Percentiles rank a stretch among this genome's conserved stretches.
phyloP scores from a whole-genome alignment of 2,113 vertebrate genomes.

The Austrofundulus limnaeus region DNA sequence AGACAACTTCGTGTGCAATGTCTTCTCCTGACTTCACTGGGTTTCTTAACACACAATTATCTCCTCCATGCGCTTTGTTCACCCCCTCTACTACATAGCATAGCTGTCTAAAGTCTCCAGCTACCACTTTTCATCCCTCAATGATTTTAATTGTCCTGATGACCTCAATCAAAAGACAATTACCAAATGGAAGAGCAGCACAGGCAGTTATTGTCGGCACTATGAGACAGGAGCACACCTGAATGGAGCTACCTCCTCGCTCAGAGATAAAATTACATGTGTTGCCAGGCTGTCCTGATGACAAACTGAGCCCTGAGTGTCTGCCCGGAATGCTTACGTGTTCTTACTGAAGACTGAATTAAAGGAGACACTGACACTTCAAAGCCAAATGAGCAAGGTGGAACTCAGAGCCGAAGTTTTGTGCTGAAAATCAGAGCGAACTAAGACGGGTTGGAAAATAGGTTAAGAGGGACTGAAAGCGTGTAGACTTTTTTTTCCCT shows the following conservation, averaged over 20 bases:
- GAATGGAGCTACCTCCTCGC: conserved; percentile 84
- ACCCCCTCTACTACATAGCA: conserved; percentile 60
- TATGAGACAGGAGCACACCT: conserved; percentile 84
- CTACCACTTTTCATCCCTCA: conserved; percentile 81
- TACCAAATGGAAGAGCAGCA: conserved; percentile 83
- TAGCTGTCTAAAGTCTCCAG: conserved; percentile 53
- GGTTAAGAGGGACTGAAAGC: conserved; percentile 40
- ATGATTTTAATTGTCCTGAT: conserved; percentile 89
- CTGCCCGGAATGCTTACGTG: conserved; percentile 53
- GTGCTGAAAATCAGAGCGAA: conserved; percentile 45
- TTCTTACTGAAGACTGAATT: conserved; percentile 44
- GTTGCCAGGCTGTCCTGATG: conserved; percentile 55
- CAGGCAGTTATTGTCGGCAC: conserved; percentile 90
- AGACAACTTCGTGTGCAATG: conserved; percentile 37
- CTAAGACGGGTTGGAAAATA: conserved; percentile 36
- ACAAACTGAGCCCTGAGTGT: conserved; percentile 45
- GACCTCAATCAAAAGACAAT: conserved; percentile 99
- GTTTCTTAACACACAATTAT: conserved; percentile 39
- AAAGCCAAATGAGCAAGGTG: conserved; percentile 39
- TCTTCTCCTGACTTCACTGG: conserved; percentile 36
- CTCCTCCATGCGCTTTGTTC: conserved; percentile 60
- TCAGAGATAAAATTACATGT: conserved; percentile 80
- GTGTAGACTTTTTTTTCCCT: conserved; percentile 9
- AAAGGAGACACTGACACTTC: conserved; percentile 54
- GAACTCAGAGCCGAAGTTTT: conserved; percentile 15